Evolutionary conservation across 1,140 invertebrate genomes (phyloP), one percentile per base, ranked within the genome.

Genomic region (Halictus rubicundus): DNA sequence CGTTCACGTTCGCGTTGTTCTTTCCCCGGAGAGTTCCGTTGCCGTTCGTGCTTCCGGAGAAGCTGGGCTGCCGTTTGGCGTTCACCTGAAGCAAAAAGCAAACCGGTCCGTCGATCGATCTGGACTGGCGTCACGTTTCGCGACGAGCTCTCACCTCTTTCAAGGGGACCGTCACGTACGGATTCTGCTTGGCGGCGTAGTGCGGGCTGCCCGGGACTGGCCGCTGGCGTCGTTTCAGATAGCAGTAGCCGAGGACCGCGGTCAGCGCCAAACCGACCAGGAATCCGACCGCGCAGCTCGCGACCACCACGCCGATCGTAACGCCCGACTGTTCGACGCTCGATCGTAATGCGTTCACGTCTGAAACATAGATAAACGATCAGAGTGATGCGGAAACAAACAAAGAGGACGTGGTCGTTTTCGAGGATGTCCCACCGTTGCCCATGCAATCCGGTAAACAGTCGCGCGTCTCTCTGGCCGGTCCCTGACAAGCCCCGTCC

Each of bases 181-280:
- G 96, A 90, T 97, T 97, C 86, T 96, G 96, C 87, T 96, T 96
- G 23, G 95, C 95, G 69, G 97, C 96, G 85, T 97, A 97, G 89
- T 96, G 96, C 0, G 96, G 96, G 66, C 95, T 95, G 19, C 95
- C 94, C 0, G 96, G 95, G 10, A 96, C 93, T 2, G 94, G 91
- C 8, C 92, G 92, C 63, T 93, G 93, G 71, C 89, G 90, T 74
- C 90, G 92, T 76, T 91, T 92, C 66, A 93, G 75, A 19, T 93
- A 94, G 21, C 91, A 90, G 64, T 94, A 94, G 49, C 91, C 92
- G 6, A 92, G 63, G 21, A 92, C 71, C 19, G 87, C 90, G 1
- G 90, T 91, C 0, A 94, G 71, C 3, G 91, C 70, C 4, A 94
- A 60, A 39, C 94, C 93, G 42, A 93, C 80, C 5, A 94, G 65